Conservation (phyloP, 1,140 invertebrate species). For the Aradophagus sp. region DNA sequence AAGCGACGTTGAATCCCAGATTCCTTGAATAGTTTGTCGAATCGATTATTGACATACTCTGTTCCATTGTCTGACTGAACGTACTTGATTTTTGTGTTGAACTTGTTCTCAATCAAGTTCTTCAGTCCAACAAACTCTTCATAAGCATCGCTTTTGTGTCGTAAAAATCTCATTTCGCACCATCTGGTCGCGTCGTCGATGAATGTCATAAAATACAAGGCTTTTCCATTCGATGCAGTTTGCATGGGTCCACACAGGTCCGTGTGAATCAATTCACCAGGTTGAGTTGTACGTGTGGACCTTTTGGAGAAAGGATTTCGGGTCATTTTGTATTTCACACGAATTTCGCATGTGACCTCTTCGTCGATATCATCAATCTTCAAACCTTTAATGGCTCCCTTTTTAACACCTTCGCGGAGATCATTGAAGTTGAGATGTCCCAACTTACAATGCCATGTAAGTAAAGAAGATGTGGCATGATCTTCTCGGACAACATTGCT, state of each 20-base stretch:
- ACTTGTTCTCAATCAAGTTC: neutral
- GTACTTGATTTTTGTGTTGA: neutral
- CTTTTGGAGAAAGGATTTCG: constrained; percentile 41
- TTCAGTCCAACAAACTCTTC: neutral
- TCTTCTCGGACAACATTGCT: constrained; percentile 3
- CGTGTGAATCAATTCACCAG: constrained; percentile 11
- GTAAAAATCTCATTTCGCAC: neutral
- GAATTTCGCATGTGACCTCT: constrained; percentile 11
- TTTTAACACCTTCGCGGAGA: constrained; percentile 50
- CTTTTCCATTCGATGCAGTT: neutral
- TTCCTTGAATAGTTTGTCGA: constrained; percentile 1
- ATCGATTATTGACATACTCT: constrained; percentile 6
- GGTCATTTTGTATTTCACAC: constrained; percentile 15
- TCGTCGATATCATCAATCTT: constrained; percentile 4
- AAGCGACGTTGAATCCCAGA: constrained; percentile 7
- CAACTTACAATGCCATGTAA: constrained; percentile 1
- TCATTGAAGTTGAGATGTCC: constrained; percentile 63
- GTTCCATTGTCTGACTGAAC: constrained; percentile 10
- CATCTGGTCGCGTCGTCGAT: neutral
- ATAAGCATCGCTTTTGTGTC: neutral
- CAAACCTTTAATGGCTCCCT: constrained; percentile 5
- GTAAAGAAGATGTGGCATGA: no score
- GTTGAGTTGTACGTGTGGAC: constrained; percentile 2
- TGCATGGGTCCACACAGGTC: neutral
- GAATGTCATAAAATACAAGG: neutral